phyloP scores from a whole-genome alignment of 1,140 invertebrate genomes.

The Meloidogyne floridensis region DNA sequence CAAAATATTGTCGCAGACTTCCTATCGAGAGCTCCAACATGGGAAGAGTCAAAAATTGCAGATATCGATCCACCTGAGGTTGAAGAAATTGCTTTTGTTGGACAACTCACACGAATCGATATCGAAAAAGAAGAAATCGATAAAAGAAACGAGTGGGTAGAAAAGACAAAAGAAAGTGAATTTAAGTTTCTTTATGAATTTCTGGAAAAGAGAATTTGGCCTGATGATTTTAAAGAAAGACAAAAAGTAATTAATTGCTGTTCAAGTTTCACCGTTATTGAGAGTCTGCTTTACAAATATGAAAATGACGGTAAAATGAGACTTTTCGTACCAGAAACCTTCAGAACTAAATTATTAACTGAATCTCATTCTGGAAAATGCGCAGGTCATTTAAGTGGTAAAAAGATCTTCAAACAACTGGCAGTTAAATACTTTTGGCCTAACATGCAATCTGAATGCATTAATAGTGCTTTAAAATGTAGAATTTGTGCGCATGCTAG shows the following conservation, averaged over 20 bases:
- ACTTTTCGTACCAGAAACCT: neutral
- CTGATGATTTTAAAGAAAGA: neutral
- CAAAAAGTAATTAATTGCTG: neutral
- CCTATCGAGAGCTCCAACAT: neutral
- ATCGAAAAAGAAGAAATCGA: neutral
- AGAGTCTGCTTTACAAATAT: neutral
- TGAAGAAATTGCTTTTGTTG: too few relatives aligned
- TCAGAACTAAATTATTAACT: neutral
- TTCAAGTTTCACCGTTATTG: neutral
- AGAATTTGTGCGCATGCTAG: constrained; percentile 22
- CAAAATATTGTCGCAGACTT: neutral
- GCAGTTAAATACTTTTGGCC: constrained; percentile 20
- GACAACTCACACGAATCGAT: neutral
- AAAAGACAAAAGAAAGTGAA: neutral
- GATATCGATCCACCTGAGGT: neutral
- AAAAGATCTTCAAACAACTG: constrained; percentile 18
- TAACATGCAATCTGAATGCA: constrained; percentile 13
- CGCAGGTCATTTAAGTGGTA: constrained; percentile 6
- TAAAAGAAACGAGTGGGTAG: constrained; percentile 6
- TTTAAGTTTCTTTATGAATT: constrained; percentile 2
- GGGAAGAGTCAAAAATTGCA: neutral
- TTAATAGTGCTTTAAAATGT: neutral
- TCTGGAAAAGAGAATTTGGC: neutral
- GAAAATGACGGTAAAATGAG: neutral
- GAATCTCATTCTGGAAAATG: neutral